Conservation (phyloP, 2,113 vertebrate genomes). For the Elachura formosa region DNA sequence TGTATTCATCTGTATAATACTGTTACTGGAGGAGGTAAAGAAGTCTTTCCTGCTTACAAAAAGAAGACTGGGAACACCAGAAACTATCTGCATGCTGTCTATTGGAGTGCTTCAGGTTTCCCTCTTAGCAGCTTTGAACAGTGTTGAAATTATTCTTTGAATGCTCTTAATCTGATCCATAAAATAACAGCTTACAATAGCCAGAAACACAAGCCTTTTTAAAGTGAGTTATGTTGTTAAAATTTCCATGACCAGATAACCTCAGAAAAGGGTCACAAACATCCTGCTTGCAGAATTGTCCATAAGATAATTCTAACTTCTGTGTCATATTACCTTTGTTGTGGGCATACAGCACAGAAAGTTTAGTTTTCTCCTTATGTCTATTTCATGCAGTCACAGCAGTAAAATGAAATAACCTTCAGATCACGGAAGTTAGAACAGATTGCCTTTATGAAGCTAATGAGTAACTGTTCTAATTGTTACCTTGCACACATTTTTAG, state of each 20-base stretch:
- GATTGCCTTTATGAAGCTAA: neutral
- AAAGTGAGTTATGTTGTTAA: neutral
- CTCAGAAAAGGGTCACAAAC: neutral
- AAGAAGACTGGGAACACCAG: neutral
- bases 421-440: neutral
- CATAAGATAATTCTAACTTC: neutral
- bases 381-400: neutral
- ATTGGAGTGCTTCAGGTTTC: neutral
- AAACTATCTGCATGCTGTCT: neutral
- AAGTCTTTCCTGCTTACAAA: neutral
- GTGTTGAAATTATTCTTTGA: neutral
- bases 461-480: slow-evolving; percentile 21
- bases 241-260: neutral
- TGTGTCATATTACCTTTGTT: neutral
- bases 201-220: neutral
- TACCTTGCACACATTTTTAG: neutral
- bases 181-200: neutral
- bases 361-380: neutral
- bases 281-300: neutral
- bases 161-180: neutral
- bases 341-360: neutral
- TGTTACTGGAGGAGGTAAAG: neutral
- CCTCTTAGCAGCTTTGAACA: neutral
- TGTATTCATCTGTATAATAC: neutral
- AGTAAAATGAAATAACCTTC: neutral